A percentile compares a stretch with the other conserved stretches of the same genome.
phyloP scores from a whole-genome alignment of 2,888 invertebrate genomes.

The Caenorhabditis macrosperma region DNA sequence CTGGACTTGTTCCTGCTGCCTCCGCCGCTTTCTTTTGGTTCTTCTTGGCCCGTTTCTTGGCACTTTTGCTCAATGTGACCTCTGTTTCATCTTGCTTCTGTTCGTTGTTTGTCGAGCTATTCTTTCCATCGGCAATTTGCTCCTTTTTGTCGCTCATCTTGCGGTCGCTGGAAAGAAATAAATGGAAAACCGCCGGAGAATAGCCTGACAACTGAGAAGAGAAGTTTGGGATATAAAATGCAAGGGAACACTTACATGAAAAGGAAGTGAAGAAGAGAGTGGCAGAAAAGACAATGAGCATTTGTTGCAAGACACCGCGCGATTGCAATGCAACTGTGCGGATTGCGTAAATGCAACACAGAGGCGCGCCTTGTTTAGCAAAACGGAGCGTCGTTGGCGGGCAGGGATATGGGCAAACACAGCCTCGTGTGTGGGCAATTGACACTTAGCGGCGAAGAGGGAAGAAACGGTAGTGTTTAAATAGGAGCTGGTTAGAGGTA shows the following conservation, averaged over 20 bases:
- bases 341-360: constrained; percentile 4
- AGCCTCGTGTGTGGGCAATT: constrained; percentile 24
- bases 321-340: not conserved
- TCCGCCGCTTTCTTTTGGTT: constrained; percentile 27
- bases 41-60: constrained; percentile 44
- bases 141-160: constrained; percentile 31
- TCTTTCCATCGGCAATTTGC: not conserved
- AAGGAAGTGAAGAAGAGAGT: constrained; percentile 19
- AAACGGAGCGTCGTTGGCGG: constrained; percentile 27
- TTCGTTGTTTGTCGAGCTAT: not conserved
- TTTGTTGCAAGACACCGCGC: constrained; percentile 21
- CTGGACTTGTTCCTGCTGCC: not conserved
- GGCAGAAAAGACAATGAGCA: constrained; percentile 40
- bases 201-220: constrained; percentile 12
- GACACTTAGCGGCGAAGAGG: constrained; percentile 1
- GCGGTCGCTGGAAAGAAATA: constrained; percentile 11
- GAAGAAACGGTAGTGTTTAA: not conserved
- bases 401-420: constrained; percentile 7
- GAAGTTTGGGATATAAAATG: constrained; percentile 3
- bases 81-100: constrained; percentile 1
- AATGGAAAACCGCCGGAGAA: not conserved
- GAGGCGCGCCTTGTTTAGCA: constrained; percentile 20
- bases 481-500: not conserved
- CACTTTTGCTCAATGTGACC: constrained; percentile 27
- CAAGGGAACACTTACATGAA: constrained; percentile 37